These are phyloP conservation scores for Gymnobelideus leadbeateri DNA, from an alignment of 2,113 vertebrate genomes.

Conservation along the genomic window DNA sequence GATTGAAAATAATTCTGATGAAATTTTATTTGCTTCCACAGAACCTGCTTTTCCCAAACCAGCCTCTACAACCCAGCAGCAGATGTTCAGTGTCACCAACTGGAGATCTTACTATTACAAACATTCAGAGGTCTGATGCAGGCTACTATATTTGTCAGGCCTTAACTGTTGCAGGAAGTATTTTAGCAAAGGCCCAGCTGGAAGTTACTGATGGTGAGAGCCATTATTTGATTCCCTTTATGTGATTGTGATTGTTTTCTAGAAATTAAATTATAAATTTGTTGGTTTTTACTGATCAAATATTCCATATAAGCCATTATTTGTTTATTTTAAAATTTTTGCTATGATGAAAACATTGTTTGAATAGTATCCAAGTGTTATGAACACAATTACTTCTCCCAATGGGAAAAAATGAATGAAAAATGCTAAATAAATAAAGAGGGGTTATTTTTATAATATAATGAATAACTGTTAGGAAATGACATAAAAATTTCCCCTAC, in stretches of 20 bases:
- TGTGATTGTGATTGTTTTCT: conserved; percentile 28
- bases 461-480: background rate
- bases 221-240: conserved; percentile 47
- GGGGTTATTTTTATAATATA: conserved; percentile 18
- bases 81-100: conserved; percentile 94
- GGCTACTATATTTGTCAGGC: conserved; percentile 99
- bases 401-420: background rate
- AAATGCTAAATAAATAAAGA: background rate
- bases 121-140: conserved; percentile 93
- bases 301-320: background rate
- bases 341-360: conserved; percentile 1
- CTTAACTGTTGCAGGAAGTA: conserved; percentile 97
- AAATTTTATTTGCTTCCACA: conserved; percentile 83
- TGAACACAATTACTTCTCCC: background rate
- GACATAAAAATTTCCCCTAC: background rate
- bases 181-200: conserved; percentile 98
- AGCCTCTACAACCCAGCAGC: conserved; percentile 95
- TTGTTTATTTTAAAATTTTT: background rate
- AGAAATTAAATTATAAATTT: background rate
- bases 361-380: conserved; percentile 24
- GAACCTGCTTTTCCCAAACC: conserved; percentile 98
- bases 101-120: conserved; percentile 95
- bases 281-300: background rate
- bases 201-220: conserved; percentile 98
- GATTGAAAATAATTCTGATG: conserved; percentile 61